Conservation (phyloP, 2,797 vertebrate genomes). For the Neomorphus geoffroyi region DNA sequence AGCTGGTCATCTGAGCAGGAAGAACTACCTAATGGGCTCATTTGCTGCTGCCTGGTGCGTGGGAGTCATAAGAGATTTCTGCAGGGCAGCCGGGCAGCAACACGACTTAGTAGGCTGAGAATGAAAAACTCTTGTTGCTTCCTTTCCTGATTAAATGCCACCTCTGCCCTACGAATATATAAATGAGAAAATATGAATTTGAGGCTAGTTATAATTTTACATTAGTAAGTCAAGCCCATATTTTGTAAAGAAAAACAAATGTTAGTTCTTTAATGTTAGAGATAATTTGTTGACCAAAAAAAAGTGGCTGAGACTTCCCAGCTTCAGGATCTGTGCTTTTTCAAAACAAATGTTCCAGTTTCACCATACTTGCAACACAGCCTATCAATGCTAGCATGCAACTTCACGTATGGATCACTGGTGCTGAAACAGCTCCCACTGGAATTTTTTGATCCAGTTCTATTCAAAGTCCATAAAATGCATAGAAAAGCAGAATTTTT, state of each 20-base stretch:
- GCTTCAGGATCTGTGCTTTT: neutral
- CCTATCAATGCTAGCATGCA: neutral
- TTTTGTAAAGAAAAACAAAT: neutral
- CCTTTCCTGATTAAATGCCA: neutral
- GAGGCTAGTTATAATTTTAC: neutral
- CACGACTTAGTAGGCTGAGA: neutral
- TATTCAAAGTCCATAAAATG: neutral
- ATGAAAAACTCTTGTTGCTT: neutral
- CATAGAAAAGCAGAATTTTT: neutral
- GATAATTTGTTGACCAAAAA: neutral
- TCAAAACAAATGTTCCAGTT: conserved; percentile 46
- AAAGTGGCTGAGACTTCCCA: neutral
- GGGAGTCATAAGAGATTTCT: neutral
- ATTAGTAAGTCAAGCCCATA: neutral
- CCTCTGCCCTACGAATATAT: neutral
- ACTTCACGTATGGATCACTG: neutral
- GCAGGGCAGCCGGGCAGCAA: neutral
- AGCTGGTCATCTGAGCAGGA: conserved; percentile 18
- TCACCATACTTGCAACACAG: conserved; percentile 50
- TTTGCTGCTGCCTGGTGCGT: neutral
- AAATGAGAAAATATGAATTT: neutral
- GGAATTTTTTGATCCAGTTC: neutral
- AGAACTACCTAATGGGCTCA: neutral
- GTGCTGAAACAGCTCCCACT: neutral
- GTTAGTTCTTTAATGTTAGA: neutral